A percentile compares a stretch with the other conserved stretches of the same genome.
These are phyloP conservation scores for Chironomus tepperi DNA, from an alignment of 1,140 invertebrate species.

Conservation along the genomic window DNA sequence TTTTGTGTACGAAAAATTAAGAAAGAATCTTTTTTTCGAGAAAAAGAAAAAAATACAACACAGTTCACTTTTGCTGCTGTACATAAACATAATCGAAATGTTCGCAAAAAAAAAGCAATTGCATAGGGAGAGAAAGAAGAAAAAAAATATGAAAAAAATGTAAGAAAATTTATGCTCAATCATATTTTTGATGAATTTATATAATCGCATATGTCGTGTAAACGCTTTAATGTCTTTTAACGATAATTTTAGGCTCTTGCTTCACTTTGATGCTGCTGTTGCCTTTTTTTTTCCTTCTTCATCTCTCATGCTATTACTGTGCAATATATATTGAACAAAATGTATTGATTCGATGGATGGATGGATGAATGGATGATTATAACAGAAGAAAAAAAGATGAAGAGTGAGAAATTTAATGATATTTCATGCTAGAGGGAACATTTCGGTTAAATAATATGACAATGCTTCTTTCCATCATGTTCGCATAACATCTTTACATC, in stretches of 20 bases:
- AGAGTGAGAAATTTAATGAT: background rate
- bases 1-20: background rate
- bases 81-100: background rate
- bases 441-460: too few relatives aligned
- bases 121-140: background rate
- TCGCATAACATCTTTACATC: too few relatives aligned
- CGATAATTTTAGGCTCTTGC: slow-evolving; percentile 7
- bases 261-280: background rate
- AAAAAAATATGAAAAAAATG: too few relatives aligned
- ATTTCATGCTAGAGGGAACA: too few relatives aligned
- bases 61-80: background rate
- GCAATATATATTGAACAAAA: background rate
- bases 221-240: slow-evolving; percentile 14
- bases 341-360: background rate
- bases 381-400: background rate
- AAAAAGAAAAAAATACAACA: background rate
- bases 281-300: background rate
- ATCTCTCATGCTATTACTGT: background rate
- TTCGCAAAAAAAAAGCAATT: background rate
- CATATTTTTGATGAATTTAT: slow-evolving; percentile 15
- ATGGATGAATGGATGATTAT: slow-evolving; percentile 16
- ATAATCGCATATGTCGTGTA: slow-evolving; percentile 13
- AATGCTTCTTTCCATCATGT: too few relatives aligned
- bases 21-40: background rate
- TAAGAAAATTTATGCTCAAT: slow-evolving; percentile 14